These are phyloP conservation scores for human DNA, from an alignment of 2,113 vertebrate genomes.

Conservation along the genomic window DNA sequence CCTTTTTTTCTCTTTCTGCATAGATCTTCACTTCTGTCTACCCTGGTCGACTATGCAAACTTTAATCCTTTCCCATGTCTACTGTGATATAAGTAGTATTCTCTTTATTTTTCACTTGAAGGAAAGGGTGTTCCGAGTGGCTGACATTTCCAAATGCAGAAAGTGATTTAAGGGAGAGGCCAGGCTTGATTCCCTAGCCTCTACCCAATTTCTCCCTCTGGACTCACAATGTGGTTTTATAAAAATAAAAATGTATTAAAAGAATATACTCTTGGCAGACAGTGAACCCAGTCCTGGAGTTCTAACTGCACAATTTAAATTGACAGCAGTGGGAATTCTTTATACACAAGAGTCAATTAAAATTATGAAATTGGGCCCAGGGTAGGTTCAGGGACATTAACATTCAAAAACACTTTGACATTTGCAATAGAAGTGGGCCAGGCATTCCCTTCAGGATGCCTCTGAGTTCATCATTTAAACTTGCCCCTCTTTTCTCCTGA, in stretches of 20 bases:
- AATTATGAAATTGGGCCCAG: not conserved
- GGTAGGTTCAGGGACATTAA: not conserved
- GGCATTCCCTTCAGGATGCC: not conserved
- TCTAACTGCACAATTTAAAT: conserved; percentile 32
- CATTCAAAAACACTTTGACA: conserved; percentile 24
- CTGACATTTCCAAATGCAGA: not conserved
- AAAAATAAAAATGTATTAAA: conserved; percentile 25
- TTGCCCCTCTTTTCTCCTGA: not conserved
- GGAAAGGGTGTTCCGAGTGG: not conserved
- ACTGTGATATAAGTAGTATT: accelerated
- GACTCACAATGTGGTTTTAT: not conserved
- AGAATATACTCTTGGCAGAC: not conserved
- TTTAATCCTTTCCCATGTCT: not conserved
- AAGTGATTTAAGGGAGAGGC: not conserved
- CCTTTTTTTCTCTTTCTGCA: not conserved
- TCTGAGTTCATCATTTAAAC: not conserved
- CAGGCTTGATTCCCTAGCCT: not conserved
- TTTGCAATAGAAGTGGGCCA: not conserved
- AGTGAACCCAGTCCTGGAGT: not conserved
- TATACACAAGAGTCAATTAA: conserved; percentile 11
- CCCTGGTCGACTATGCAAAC: not conserved
- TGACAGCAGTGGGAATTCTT: conserved; percentile 37
- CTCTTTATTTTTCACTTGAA: not conserved
- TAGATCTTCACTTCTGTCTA: not conserved
- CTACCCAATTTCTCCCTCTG: not conserved